Conservation (phyloP, 2,888 invertebrate species). For the Trichopoda pennipes region DNA sequence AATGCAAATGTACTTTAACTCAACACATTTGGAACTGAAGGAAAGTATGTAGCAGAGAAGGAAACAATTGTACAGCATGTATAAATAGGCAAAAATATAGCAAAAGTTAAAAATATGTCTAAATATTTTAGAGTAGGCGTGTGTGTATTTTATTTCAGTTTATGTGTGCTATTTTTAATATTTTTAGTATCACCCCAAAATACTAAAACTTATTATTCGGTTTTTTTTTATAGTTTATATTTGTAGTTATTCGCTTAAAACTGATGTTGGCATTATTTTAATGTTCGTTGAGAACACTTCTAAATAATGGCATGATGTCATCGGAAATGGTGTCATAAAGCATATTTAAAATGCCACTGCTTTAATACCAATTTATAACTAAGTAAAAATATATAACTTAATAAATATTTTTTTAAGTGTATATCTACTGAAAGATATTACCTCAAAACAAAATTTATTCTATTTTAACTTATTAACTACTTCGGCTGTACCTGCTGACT, state of each 20-base stretch:
- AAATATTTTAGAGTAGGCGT: slow-evolving; percentile 5
- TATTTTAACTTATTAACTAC: too few relatives aligned
- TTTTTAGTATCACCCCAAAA: slow-evolving; percentile 1
- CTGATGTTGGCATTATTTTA: slow-evolving; percentile 7
- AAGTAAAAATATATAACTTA: too few relatives aligned
- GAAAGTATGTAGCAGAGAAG: neutral
- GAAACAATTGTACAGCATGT: neutral
- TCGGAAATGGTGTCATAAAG: slow-evolving; percentile 12
- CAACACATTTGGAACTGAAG: slow-evolving; percentile 32
- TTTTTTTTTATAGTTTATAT: slow-evolving; percentile 27
- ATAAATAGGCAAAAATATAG: neutral
- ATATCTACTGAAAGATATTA: too few relatives aligned
- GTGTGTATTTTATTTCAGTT: neutral
- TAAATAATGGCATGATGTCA: slow-evolving; percentile 13
- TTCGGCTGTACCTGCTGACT: too few relatives aligned
- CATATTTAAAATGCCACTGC: neutral
- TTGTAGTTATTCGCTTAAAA: slow-evolving; percentile 23
- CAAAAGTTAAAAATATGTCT: slow-evolving; percentile 18
- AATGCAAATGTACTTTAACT: slow-evolving; percentile 71
- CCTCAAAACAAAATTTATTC: too few relatives aligned
- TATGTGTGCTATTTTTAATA: slow-evolving; percentile 2
- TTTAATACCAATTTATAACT: neutral
- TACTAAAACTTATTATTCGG: slow-evolving; percentile 17
- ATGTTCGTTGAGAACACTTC: slow-evolving; percentile 10
- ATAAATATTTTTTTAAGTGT: too few relatives aligned